These are phyloP conservation scores for Ptychadena robeensis DNA, from an alignment of 2,797 vertebrate genomes.

Conservation along the genomic window DNA sequence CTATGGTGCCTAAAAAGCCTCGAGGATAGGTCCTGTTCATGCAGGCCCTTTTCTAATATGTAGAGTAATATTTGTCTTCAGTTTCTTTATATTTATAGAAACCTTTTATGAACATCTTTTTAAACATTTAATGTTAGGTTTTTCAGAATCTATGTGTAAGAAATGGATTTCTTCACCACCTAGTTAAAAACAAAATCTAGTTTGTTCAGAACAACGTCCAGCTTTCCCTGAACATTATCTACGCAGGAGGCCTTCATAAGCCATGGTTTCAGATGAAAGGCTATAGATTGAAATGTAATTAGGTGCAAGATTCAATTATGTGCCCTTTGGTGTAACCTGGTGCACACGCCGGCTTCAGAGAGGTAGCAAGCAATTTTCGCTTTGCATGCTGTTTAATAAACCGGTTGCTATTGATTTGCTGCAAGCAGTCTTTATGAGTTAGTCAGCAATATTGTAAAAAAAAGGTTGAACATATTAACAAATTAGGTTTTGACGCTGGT, in stretches of 20 bases:
- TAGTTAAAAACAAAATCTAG: conserved; percentile 3
- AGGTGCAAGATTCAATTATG: conserved; percentile 64
- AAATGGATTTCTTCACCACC: neutral
- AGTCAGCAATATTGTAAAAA: conserved; percentile 69
- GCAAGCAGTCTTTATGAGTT: conserved; percentile 68
- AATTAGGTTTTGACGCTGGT: conserved; percentile 62
- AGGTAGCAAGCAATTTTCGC: conserved; percentile 68
- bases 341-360: conserved; percentile 57
- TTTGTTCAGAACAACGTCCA: conserved; percentile 19
- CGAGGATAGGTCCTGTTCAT: no score
- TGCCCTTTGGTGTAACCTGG: conserved; percentile 67
- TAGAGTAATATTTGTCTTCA: no score
- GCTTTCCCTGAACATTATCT: conserved; percentile 38
- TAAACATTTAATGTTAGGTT: neutral
- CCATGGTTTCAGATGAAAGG: conserved; percentile 60
- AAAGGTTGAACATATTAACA: conserved; percentile 51
- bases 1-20: no score
- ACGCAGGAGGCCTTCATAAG: conserved; percentile 32
- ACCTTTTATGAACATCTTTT: neutral
- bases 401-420: conserved; percentile 71
- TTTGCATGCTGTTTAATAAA: conserved; percentile 67
- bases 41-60: no score
- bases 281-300: conserved; percentile 65
- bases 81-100: no score
- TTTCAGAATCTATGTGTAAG: neutral